phyloP scores from a whole-genome alignment of 2,113 vertebrate genomes.

The Chitala chitala region DNA sequence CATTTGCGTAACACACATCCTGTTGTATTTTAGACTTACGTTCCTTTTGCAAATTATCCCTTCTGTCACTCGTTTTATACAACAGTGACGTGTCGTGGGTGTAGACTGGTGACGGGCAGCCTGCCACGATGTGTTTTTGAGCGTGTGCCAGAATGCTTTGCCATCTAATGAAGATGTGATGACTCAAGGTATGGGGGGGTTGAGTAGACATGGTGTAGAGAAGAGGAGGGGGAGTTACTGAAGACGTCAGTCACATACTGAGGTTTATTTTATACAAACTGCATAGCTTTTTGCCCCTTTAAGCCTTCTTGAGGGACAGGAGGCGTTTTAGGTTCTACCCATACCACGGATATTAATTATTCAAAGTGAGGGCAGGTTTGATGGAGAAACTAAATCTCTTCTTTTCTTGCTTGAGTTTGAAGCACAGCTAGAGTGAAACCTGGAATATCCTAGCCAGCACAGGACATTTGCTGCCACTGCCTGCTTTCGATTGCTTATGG shows the following conservation, averaged over 20 bases:
- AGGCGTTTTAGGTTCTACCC: slow-evolving; percentile 6
- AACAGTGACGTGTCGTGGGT: background rate
- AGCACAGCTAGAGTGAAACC: background rate
- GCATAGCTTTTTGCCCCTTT: background rate
- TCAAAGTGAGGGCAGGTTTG: slow-evolving; percentile 2
- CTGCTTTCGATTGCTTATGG: background rate
- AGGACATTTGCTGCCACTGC: background rate
- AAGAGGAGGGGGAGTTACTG: background rate
- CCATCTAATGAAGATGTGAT: background rate
- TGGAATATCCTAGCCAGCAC: no score
- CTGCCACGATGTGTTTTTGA: background rate
- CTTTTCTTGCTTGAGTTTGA: no score
- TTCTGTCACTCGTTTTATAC: slow-evolving; percentile 30
- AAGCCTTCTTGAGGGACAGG: background rate
- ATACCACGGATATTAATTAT: slow-evolving; percentile 15
- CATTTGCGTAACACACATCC: slow-evolving; percentile 37
- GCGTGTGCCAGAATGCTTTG: background rate
- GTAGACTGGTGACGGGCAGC: slow-evolving; percentile 26
- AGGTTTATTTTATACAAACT: background rate
- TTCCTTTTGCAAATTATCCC: slow-evolving; percentile 50
- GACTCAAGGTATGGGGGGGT: background rate
- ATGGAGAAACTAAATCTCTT: slow-evolving; percentile 24
- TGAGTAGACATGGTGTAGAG: no score
- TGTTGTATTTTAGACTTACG: slow-evolving; percentile 41
- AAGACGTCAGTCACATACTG: background rate